phyloP scores from a whole-genome alignment of 2,888 invertebrate genomes.

The Clunio marinus region DNA sequence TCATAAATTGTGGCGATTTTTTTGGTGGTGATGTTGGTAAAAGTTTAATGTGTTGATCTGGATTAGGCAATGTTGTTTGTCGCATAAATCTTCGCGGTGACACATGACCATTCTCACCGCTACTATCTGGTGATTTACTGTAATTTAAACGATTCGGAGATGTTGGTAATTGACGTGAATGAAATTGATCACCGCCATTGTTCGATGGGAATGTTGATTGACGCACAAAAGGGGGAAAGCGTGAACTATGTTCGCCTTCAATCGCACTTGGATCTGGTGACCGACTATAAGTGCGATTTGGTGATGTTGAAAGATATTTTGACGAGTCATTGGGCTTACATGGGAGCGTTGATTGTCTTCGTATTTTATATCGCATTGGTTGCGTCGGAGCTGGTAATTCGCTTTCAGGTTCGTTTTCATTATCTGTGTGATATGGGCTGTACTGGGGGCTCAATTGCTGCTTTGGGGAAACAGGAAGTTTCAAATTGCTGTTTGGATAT shows the following conservation, averaged over 20 bases:
- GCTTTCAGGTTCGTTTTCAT: constrained; percentile 40
- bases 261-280: constrained; percentile 47
- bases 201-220: constrained; percentile 50
- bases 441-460: constrained; percentile 41
- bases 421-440: constrained; percentile 41
- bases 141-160: constrained; percentile 45
- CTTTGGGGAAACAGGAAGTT: constrained; percentile 49
- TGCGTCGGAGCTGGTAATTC: constrained; percentile 43
- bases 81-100: constrained; percentile 46
- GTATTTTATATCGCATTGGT: constrained; percentile 43
- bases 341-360: constrained; percentile 50
- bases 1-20: constrained; percentile 48
- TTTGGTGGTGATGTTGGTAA: constrained; percentile 51
- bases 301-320: constrained; percentile 50
- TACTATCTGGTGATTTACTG: constrained; percentile 40
- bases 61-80: constrained; percentile 50
- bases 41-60: constrained; percentile 49
- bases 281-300: constrained; percentile 48
- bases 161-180: constrained; percentile 44
- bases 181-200: constrained; percentile 40
- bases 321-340: constrained; percentile 43
- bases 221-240: constrained; percentile 49
- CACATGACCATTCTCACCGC: constrained; percentile 42
- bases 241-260: constrained; percentile 43
- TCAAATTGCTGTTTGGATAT: constrained; percentile 44